Evolutionary conservation across 2,888 invertebrate species (phyloP), one percentile per base, ranked within the genome.

Genomic region (Atethmia centrago): DNA sequence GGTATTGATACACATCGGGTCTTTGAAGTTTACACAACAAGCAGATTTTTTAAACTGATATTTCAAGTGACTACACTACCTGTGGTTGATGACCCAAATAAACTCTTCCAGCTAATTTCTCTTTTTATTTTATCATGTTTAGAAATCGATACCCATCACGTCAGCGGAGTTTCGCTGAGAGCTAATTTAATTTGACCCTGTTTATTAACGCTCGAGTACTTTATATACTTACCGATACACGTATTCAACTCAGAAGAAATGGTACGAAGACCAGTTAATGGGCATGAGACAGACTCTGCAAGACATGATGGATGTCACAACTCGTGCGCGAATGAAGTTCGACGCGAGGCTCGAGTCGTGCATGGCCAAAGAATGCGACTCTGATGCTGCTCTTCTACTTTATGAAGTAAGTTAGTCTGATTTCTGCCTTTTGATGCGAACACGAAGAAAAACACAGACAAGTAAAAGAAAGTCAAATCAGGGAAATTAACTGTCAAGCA

Each of bases 301-400:
- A 16, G 87, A 90, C 47, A 90, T 95, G 73, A 77, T 93, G 59
- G 85, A 84, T 14, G 88, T 90, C 1, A 93, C 92, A 1, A 93
- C 93, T 71, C 84, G 85, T 1, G 93, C 92, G 3, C 90, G 93
- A 0, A 80, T 88, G 19, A 91, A 92, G 21, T 87, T 95, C 16
- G 93, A 95, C 79, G 85, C 85, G 0, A 90, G 91, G n/a, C 85
- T 95, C 3, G 82, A 88, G 1, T 83, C 83, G 21, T 89, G 84
- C 73, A 86, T 93, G 88, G 85, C 84, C 19, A 82, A 85, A 2
- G 93, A 93, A 70, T 79, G 83, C 5, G 90, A 92, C 51, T 89
- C 92, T 0, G 90, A 93, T 47, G 88, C 91, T n/a, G 90, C 93
- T 0, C 84, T 94, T 56, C 85, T 95, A 40, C 87, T 95, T 16